Evolutionary conservation across 1,140 invertebrate species (phyloP).

Genomic region (Mya arenaria): DNA sequence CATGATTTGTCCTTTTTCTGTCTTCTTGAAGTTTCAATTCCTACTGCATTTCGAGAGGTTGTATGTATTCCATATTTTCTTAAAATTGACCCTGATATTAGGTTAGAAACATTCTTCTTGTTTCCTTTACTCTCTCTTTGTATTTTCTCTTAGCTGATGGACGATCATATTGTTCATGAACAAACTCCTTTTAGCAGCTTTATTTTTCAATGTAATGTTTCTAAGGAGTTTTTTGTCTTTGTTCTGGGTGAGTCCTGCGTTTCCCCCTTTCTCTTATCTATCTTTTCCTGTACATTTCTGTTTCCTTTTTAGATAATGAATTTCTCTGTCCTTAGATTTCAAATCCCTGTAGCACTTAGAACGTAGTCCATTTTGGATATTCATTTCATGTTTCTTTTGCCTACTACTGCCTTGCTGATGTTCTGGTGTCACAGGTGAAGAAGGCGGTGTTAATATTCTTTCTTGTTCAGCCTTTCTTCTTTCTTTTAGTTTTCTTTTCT

Average conservation of each 20-base stretch:
- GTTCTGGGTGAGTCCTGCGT: background rate
- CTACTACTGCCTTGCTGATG: background rate
- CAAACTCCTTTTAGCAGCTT: too few species aligned
- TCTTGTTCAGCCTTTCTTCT: background rate
- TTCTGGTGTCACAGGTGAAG: background rate
- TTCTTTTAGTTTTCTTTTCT: background rate
- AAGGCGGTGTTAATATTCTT: background rate
- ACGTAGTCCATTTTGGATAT: background rate
- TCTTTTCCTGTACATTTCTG: constrained; percentile 1
- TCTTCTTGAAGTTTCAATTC: background rate
- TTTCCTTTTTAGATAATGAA: background rate
- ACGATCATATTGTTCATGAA: too few species aligned
- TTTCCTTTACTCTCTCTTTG: background rate
- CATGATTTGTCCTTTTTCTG: background rate
- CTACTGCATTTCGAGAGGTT: background rate
- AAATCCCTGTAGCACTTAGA: background rate
- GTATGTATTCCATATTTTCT: background rate
- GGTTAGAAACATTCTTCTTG: background rate
- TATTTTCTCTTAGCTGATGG: background rate
- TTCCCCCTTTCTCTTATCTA: constrained; percentile 1
- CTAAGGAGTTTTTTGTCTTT: background rate
- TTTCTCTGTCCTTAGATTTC: background rate
- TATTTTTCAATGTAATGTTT: background rate
- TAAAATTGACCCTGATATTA: background rate
- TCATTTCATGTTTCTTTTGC: background rate